Conservation (phyloP, 2,888 invertebrate species). For the Smittia sp. region DNA sequence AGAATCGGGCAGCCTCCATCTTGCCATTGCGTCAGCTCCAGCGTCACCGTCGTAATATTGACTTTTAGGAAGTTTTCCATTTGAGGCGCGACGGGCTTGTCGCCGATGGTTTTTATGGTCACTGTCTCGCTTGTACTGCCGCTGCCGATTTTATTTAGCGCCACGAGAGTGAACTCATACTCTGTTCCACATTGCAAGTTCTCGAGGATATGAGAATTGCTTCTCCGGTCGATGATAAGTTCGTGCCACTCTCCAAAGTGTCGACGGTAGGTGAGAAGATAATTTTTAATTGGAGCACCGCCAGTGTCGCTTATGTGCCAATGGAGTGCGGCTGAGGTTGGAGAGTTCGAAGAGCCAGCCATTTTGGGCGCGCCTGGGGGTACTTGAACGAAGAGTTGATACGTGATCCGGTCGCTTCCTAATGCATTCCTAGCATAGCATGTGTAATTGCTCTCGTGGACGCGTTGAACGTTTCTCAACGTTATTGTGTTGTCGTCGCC, state of each 20-base stretch:
- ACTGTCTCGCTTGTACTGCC: constrained; percentile 68
- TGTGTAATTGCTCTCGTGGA: constrained; percentile 59
- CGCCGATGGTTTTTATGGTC: constrained; percentile 71
- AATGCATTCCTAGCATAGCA: constrained; percentile 56
- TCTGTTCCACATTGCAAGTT: constrained; percentile 74
- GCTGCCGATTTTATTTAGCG: constrained; percentile 72
- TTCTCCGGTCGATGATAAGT: constrained; percentile 55
- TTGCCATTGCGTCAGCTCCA: constrained; percentile 76
- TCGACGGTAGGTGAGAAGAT: constrained; percentile 55
- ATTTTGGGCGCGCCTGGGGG: constrained; percentile 60
- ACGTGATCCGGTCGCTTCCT: constrained; percentile 57
- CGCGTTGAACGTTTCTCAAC: constrained; percentile 55
- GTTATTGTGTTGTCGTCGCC: constrained; percentile 56
- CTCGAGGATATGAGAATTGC: constrained; percentile 65
- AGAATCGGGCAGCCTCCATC: constrained; percentile 77
- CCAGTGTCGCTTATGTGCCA: constrained; percentile 59
- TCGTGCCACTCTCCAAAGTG: constrained; percentile 59
- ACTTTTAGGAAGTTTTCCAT: constrained; percentile 68
- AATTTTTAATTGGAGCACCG: constrained; percentile 53
- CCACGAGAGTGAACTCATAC: constrained; percentile 71
- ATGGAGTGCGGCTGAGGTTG: constrained; percentile 57
- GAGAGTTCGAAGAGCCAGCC: constrained; percentile 55
- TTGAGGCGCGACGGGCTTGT: constrained; percentile 65
- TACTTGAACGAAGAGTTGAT: constrained; percentile 58
- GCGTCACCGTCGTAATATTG: constrained; percentile 72